Base-by-base conservation (phyloP, 1,140 invertebrate species). In the Lithobius niger region DNA sequence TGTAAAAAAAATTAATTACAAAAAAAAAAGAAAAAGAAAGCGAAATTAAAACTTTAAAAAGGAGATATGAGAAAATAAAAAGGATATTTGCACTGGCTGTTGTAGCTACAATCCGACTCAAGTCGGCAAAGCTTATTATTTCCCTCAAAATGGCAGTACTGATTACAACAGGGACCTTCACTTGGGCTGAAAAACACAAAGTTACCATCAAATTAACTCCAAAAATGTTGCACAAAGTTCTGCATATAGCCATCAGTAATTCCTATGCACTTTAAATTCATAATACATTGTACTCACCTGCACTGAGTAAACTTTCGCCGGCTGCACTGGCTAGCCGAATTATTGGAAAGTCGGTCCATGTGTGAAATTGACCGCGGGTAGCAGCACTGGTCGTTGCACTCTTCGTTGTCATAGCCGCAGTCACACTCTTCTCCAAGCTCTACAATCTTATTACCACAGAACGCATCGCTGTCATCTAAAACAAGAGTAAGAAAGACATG, bases 391-490 rank as follows among this genome's bases (percentile, higher is more conserved):
- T 97, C 91, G 56, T 79, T 79, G 72, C 95, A 98, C 67, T 99
- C 95, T 21, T 81, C 78, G 55, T 88, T 82, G 65, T 94, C 88
- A 68, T 95, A 99, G 22, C 96, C 96, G 69, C 96, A 99, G 71
- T 99, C 96, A 67, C 96, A 99, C 72, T 99, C 88, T 71, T 99
- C 96, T 15, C 88, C 92, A 27, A 83, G 84, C 71, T 99, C 96
- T 0, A 96, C 91, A 65, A 99, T 97, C 74, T 96, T 95, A 70
- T 99, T 99, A 16, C 96, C 96, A 74, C 96, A 99, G 77, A 98
- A 99, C 24, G 95, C 89, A 56, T 89, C 92, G 56, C 83, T 84
- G 52, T 85, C 88, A 25, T 82, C 87, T 75, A 76, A 71, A 63
- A 69, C 57, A 53, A n/a, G n/a, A n/a, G n/a, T n/a, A n/a, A n/a